Conservation (phyloP, 2,113 vertebrate genomes). For the Notiomystis cincta region DNA sequence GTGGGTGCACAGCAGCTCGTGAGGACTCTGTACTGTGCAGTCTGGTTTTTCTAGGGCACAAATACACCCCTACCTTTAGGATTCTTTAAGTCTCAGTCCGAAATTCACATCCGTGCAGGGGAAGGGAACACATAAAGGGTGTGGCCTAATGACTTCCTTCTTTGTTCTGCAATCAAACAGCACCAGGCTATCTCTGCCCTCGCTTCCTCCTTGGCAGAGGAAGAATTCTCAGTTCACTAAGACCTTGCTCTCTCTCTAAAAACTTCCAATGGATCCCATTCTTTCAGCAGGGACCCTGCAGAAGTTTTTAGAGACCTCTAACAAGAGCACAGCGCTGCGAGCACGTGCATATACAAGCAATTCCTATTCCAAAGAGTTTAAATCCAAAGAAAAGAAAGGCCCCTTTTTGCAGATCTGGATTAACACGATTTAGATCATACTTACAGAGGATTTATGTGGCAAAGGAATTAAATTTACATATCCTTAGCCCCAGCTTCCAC, state of each 20-base stretch:
- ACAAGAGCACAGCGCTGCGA: neutral
- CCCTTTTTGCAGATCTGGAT: neutral
- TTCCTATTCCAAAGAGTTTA: neutral
- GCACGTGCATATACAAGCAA: neutral
- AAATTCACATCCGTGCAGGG: slow-evolving; percentile 14
- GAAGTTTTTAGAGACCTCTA: neutral
- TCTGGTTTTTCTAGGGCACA: neutral
- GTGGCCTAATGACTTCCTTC: slow-evolving; percentile 55
- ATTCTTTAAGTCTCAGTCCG: neutral
- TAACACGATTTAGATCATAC: neutral
- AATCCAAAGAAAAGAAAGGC: neutral
- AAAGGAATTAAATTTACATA: slow-evolving; percentile 28
- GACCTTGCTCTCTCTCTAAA: neutral
- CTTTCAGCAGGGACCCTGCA: neutral
- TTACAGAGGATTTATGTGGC: slow-evolving; percentile 10
- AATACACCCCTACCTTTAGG: neutral
- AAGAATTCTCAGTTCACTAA: neutral
- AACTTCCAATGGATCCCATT: neutral
- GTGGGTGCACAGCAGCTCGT: neutral
- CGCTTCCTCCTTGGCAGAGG: slow-evolving; percentile 39
- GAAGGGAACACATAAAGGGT: slow-evolving; percentile 34
- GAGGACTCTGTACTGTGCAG: neutral
- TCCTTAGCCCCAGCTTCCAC: neutral
- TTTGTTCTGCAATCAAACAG: slow-evolving; percentile 55
- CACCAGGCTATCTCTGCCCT: slow-evolving; percentile 21